Conservation (phyloP, 1,140 invertebrate genomes). For the Holotrichia oblita region DNA sequence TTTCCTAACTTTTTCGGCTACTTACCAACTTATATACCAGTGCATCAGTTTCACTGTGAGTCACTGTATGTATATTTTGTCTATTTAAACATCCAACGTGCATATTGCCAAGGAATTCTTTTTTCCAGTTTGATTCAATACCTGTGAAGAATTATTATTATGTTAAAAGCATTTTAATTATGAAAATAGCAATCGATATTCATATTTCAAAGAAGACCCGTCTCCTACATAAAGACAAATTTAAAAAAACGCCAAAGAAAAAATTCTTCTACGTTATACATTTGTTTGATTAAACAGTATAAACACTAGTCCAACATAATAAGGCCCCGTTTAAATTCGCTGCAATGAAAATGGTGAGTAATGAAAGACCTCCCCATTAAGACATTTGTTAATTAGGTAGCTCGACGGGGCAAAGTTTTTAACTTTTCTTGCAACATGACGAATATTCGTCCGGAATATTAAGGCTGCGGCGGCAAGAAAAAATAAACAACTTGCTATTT, state of each 20-base stretch:
- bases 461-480: no score
- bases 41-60: no score
- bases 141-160: no score
- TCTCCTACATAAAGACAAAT: no score
- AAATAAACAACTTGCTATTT: no score
- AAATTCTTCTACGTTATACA: background rate
- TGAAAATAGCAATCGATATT: no score
- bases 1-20: no score
- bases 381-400: background rate
- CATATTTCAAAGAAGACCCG: no score
- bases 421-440: background rate
- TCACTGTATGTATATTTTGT: no score
- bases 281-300: background rate
- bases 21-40: no score
- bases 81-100: background rate
- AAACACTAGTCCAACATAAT: background rate
- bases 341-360: background rate
- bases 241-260: background rate
- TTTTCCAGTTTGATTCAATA: background rate
- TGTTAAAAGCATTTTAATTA: no score
- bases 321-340: background rate
- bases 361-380: background rate
- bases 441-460: no score
- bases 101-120: background rate
- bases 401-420: background rate